A percentile compares a stretch with the other conserved stretches of the same genome.
Conservation (phyloP, 2,888 invertebrate species). For the Noctua pronuba region DNA sequence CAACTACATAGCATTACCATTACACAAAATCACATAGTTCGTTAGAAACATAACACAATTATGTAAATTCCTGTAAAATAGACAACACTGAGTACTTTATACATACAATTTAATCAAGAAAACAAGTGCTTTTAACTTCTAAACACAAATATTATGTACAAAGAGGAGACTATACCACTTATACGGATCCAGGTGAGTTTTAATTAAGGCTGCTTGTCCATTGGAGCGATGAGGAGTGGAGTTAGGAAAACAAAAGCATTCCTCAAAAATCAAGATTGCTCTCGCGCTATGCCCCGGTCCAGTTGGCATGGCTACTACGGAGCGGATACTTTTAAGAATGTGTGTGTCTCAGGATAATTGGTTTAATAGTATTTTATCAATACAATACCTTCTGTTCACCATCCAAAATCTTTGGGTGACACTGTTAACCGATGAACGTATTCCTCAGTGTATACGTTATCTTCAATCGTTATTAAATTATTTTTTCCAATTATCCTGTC, state of each 20-base stretch:
- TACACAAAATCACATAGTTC: slow-evolving; percentile 37
- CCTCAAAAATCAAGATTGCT: not conserved
- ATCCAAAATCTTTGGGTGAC: not conserved
- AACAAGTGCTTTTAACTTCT: slow-evolving; percentile 64
- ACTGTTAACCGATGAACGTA: not conserved
- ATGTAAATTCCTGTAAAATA: slow-evolving; percentile 80
- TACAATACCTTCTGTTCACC: not conserved
- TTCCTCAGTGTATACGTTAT: not conserved
- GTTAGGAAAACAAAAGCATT: not conserved
- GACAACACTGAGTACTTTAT: slow-evolving; percentile 56
- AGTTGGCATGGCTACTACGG: not conserved
- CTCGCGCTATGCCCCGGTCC: not conserved
- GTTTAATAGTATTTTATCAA: not conserved
- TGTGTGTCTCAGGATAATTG: not conserved
- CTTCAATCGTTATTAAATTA: too few species aligned
- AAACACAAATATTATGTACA: slow-evolving; percentile 79
- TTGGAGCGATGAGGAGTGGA: not conserved
- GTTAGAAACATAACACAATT: slow-evolving; percentile 55
- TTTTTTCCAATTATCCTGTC: not conserved
- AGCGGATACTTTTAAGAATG: not conserved
- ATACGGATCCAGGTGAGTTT: slow-evolving; percentile 87
- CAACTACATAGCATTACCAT: slow-evolving; percentile 11
- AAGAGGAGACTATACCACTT: slow-evolving; percentile 87
- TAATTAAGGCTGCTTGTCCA: slow-evolving; percentile 5
- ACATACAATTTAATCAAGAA: slow-evolving; percentile 51